These are phyloP conservation scores for Atractosteus spatula DNA, from an alignment of 2,113 vertebrate genomes.

Conservation along the genomic window DNA sequence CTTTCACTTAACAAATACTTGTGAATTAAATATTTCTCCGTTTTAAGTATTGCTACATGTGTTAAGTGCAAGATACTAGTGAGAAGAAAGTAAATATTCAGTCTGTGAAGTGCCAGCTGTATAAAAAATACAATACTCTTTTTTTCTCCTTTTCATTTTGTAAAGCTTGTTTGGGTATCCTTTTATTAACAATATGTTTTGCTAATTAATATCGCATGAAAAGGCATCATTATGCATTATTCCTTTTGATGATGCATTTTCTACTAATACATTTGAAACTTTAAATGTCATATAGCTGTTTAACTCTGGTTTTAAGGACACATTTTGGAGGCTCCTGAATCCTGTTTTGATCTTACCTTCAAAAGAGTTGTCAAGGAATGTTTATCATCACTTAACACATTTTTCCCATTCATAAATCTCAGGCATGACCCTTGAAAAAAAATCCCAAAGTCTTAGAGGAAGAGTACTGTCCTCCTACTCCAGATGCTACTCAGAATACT, in stretches of 20 bases:
- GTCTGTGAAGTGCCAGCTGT: constrained; percentile 70
- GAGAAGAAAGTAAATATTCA: constrained; percentile 69
- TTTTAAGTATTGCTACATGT: constrained; percentile 82
- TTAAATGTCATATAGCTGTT: neutral
- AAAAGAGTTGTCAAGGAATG: too few relatives aligned
- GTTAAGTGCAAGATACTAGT: constrained; percentile 78
- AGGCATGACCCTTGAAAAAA: too few relatives aligned
- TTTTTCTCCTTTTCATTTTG: constrained; percentile 56
- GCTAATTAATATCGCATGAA: constrained; percentile 48
- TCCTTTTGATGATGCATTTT: constrained; percentile 27
- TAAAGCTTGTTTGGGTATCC: constrained; percentile 62
- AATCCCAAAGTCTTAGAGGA: too few relatives aligned
- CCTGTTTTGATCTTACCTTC: too few relatives aligned
- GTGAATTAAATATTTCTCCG: constrained; percentile 63
- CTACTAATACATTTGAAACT: neutral
- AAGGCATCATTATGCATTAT: constrained; percentile 44
- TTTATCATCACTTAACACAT: too few relatives aligned
- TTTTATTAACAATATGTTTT: constrained; percentile 35
- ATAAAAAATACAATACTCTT: constrained; percentile 74
- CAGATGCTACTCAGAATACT: too few relatives aligned
- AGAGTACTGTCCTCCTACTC: too few relatives aligned
- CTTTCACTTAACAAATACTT: constrained; percentile 76
- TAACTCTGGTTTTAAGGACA: too few relatives aligned
- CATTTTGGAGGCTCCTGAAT: too few relatives aligned
- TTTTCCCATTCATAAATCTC: too few relatives aligned